These are phyloP conservation scores for Melinaea menophilus DNA, from an alignment of 2,888 invertebrate genomes.

Conservation along the genomic window DNA sequence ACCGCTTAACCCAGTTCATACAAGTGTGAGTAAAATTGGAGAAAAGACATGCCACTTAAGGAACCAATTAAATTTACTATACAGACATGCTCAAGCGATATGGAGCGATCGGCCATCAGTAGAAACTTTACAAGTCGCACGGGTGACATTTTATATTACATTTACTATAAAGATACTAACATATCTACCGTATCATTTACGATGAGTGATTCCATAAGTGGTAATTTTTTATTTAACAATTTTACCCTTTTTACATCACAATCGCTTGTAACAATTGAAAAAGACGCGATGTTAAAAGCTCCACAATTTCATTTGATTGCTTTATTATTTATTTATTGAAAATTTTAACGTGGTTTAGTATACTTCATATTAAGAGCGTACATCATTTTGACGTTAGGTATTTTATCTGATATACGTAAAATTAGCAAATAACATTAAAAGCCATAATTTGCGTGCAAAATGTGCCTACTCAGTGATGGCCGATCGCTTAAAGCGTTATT, in stretches of 20 bases:
- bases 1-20: constrained; percentile 67
- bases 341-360: no score
- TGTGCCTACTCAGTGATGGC: constrained; percentile 56
- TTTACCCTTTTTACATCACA: no score
- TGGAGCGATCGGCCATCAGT: constrained; percentile 70
- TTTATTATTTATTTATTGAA: no score
- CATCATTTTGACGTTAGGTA: no score
- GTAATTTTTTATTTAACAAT: no score
- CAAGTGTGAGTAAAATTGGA: constrained; percentile 64
- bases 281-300: no score
- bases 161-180: background rate
- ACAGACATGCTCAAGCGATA: constrained; percentile 73
- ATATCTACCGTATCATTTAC: background rate
- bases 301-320: no score
- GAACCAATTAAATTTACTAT: constrained; percentile 49
- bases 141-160: constrained; percentile 36
- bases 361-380: no score
- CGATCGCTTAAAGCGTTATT: constrained; percentile 69
- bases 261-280: no score
- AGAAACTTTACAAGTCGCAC: constrained; percentile 65
- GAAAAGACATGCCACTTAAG: constrained; percentile 69
- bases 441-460: constrained; percentile 71
- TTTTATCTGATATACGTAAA: constrained; percentile 26
- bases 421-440: constrained; percentile 71
- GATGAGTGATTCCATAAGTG: no score